These are phyloP conservation scores for Calephelis perditalis DNA, from an alignment of 2,888 invertebrate genomes.

Conservation along the genomic window DNA sequence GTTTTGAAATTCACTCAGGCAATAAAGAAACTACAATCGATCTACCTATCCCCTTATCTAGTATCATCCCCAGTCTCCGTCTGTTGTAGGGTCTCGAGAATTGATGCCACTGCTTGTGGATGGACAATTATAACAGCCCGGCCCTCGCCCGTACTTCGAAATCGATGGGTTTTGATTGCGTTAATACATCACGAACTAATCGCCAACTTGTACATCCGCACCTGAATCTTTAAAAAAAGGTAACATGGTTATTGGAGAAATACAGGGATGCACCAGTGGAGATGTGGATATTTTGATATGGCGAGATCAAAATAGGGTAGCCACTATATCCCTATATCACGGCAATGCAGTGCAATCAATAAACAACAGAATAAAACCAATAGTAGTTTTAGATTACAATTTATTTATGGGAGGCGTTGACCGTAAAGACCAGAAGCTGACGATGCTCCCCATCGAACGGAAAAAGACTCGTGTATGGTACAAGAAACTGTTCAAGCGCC, in stretches of 20 bases:
- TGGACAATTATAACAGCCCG: slow-evolving; percentile 11
- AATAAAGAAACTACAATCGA: too few species aligned
- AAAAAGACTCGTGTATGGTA: slow-evolving; percentile 12
- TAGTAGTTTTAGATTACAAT: slow-evolving; percentile 4
- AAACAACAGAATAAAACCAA: neutral
- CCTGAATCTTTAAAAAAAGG: neutral
- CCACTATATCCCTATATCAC: neutral
- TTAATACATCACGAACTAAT: slow-evolving; percentile 1
- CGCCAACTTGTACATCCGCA: slow-evolving; percentile 9
- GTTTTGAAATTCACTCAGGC: too few species aligned
- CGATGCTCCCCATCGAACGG: slow-evolving; percentile 9
- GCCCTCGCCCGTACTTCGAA: slow-evolving; percentile 7
- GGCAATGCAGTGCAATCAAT: neutral
- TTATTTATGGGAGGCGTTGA: neutral
- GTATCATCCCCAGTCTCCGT: too few species aligned
- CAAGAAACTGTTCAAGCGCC: slow-evolving; percentile 11
- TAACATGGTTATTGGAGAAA: neutral
- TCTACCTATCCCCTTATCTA: too few species aligned
- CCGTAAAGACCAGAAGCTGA: slow-evolving; percentile 8
- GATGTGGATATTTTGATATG: slow-evolving; percentile 7
- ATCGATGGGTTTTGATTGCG: slow-evolving; percentile 6
- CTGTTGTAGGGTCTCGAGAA: slow-evolving; percentile 6
- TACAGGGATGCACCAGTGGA: slow-evolving; percentile 4
- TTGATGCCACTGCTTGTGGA: slow-evolving; percentile 8
- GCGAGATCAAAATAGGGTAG: neutral